Percentiles rank a stretch among this genome's conserved stretches.
These are phyloP conservation scores for Pogonomyrmex barbatus DNA, from an alignment of 1,140 invertebrate genomes.

Conservation along the genomic window DNA sequence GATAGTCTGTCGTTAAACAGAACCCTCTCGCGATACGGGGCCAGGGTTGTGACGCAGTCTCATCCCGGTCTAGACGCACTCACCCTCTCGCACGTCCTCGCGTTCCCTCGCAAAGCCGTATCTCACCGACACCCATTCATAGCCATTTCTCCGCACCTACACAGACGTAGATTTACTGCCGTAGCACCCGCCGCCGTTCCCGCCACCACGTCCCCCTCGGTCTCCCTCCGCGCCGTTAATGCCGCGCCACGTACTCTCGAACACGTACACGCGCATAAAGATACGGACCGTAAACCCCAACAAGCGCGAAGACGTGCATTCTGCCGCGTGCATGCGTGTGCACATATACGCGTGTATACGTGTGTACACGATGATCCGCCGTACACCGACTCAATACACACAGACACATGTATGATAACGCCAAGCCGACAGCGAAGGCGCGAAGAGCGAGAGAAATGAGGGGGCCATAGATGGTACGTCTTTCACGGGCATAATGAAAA, in stretches of 20 bases:
- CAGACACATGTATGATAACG: conserved; percentile 30
- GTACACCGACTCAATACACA: neutral
- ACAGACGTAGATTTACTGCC: conserved; percentile 83
- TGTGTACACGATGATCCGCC: conserved; percentile 13
- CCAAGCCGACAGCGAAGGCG: conserved; percentile 37
- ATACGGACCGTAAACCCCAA: conserved; percentile 82
- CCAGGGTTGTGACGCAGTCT: conserved; percentile 84
- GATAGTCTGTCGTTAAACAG: conserved; percentile 83
- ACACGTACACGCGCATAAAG: conserved; percentile 77
- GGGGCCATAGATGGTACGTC: conserved; percentile 19
- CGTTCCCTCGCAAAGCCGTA: conserved; percentile 52
- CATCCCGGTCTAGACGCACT: conserved; percentile 84
- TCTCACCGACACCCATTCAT: conserved; percentile 75
- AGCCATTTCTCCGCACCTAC: conserved; percentile 78
- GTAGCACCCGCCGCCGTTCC: conserved; percentile 44
- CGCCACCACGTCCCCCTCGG: conserved; percentile 10
- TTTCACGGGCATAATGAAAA: conserved; percentile 78
- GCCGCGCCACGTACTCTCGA: conserved; percentile 79
- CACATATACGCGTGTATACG: neutral
- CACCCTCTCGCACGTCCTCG: conserved; percentile 54
- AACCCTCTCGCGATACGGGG: conserved; percentile 77
- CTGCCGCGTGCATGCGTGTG: conserved; percentile 42
- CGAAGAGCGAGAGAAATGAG: neutral
- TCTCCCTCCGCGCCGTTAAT: conserved; percentile 79
- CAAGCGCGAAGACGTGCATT: conserved; percentile 75